Evolutionary conservation across 2,113 vertebrate genomes (phyloP).

Genomic region (Atherinomorus stipes): DNA sequence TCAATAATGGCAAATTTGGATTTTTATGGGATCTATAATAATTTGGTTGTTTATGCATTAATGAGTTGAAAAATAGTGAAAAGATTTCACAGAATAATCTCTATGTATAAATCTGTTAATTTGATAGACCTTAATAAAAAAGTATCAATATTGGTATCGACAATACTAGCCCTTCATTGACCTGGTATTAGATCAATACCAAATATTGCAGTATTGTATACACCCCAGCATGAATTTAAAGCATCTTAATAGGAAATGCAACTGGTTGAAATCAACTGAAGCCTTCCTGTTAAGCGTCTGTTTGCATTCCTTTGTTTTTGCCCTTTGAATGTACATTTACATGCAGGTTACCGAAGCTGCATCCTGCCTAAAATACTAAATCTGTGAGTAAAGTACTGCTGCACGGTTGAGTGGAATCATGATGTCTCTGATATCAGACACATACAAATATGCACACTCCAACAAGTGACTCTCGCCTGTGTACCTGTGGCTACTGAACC

Average conservation of each 20-base stretch:
- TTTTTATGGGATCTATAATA: too few species aligned
- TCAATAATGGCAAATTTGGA: too few species aligned
- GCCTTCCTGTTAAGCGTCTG: not conserved
- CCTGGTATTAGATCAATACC: too few species aligned
- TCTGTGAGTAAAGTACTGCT: not conserved
- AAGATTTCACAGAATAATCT: too few species aligned
- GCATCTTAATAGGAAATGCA: constrained; percentile 6
- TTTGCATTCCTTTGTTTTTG: not conserved
- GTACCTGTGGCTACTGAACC: not conserved
- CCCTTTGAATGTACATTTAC: not conserved
- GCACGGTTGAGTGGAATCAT: not conserved
- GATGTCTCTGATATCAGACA: not conserved
- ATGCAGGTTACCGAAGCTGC: not conserved
- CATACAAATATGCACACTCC: not conserved
- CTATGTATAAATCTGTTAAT: too few species aligned
- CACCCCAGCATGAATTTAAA: too few species aligned
- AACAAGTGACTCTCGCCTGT: not conserved
- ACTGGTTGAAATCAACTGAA: not conserved
- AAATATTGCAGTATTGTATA: too few species aligned
- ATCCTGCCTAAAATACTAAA: constrained; percentile 1
- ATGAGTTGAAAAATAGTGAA: too few species aligned
- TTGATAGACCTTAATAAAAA: too few species aligned
- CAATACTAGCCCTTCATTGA: too few species aligned
- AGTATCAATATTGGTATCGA: too few species aligned
- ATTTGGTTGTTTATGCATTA: too few species aligned